Conservation (phyloP, 2,797 vertebrate species). For the Rhinatrema bivittatum region DNA sequence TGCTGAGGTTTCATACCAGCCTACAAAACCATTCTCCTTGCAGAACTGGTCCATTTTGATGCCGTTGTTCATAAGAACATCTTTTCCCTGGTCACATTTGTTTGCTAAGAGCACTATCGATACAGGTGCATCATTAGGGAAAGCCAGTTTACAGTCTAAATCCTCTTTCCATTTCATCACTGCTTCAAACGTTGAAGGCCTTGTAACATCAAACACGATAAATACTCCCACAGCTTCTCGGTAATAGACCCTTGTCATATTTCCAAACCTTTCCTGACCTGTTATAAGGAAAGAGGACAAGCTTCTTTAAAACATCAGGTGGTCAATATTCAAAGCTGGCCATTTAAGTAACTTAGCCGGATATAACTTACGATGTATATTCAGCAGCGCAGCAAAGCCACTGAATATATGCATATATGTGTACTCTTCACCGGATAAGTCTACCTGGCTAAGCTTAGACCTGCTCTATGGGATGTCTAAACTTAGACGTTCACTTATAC, state of each 20-base stretch:
- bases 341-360: no score
- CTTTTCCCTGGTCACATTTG: constrained; percentile 90
- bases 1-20: constrained; percentile 94
- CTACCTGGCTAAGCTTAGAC: no score
- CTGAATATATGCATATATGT: no score
- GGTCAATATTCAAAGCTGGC: no score
- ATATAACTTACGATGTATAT: no score
- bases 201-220: constrained; percentile 91
- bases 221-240: constrained; percentile 94
- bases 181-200: constrained; percentile 89
- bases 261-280: constrained; percentile 98
- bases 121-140: constrained; percentile 81
- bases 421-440: no score
- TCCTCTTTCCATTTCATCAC: constrained; percentile 96
- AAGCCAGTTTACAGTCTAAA: constrained; percentile 89
- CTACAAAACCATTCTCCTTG: constrained; percentile 88
- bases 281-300: constrained; percentile 11
- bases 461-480: no score
- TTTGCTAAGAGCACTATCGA: constrained; percentile 89
- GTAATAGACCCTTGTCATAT: constrained; percentile 98
- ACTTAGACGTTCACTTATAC: no score
- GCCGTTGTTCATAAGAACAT: constrained; percentile 72
- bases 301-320: not conserved
- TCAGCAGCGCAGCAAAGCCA: no score
- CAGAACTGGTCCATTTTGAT: constrained; percentile 97